These are phyloP conservation scores for Brachionus manjavacas DNA, from an alignment of 1,140 invertebrate species.

Conservation along the genomic window DNA sequence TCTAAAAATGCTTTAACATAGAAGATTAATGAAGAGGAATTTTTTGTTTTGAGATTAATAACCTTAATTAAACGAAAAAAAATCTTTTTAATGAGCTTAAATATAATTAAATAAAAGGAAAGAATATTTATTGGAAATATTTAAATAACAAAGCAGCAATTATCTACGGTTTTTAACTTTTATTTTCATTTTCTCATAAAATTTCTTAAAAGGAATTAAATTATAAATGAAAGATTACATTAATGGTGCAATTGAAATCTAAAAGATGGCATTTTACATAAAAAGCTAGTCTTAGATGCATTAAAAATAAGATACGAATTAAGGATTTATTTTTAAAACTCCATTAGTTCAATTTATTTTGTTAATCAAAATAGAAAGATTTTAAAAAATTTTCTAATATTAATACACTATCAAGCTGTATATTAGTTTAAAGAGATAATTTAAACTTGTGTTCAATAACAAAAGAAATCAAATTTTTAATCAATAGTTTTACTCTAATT, in stretches of 20 bases:
- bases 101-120: background rate
- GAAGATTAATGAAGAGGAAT: slow-evolving; percentile 13
- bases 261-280: background rate
- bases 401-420: background rate
- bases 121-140: slow-evolving; percentile 2
- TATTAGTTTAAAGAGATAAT: background rate
- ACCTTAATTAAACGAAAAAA: slow-evolving; percentile 10
- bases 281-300: background rate
- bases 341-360: slow-evolving; percentile 31
- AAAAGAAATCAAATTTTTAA: background rate
- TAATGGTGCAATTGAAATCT: background rate
- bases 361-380: background rate
- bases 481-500: background rate
- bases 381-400: background rate
- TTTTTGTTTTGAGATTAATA: slow-evolving; percentile 23
- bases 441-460: background rate
- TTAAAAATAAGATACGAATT: background rate
- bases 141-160: background rate
- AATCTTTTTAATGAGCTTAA: background rate
- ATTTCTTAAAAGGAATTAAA: background rate
- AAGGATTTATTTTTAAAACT: slow-evolving; percentile 15
- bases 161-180: background rate
- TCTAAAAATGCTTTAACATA: background rate
- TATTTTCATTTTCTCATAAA: background rate
- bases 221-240: background rate